Base-by-base conservation (phyloP, 1,140 invertebrate species). In the Rhyacophila brunnea region DNA sequence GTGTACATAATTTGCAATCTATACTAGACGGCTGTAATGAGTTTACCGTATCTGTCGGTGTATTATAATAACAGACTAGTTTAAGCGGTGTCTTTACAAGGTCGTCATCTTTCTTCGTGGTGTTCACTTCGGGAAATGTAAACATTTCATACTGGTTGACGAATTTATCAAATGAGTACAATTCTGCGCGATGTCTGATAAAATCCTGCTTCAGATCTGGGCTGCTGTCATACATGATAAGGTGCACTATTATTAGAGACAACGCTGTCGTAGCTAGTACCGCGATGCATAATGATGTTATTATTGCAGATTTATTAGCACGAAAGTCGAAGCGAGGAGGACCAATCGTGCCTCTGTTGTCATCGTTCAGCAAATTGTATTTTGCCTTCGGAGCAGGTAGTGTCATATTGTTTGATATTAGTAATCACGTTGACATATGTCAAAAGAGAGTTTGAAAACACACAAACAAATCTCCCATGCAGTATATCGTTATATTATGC, bases 1-100 rank as follows among this genome's bases (percentile, higher is more conserved):
- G 91, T 9, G 91, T 90, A 71, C 91, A 93, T 51, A 93, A 73
- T 66, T 83, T 67, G 48, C 87, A 83, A 67, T 88, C 80, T 52
- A 90, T 80, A 66, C 83, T 70, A 23, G 72, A 66, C 6, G 85
- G 81, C 71, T 74, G 63, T 18, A 89, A 71, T 40, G 77, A n/a
- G 51, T 65, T 58, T 40, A 70, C 64, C 51, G 50, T 57, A 4
- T 19, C 10, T 14, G 13, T 44, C 28, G 83, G 81, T 55, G 81
- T 72, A 50, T 80, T 80, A 68, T 88, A 90, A 68, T 91, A 90
- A 70, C 89, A 90, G 1, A 83, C 80, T 19, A 84, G 53, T 59
- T 72, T 76, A 11, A 48, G 23, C 35, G 36, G 46, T 34, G 13
- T 19, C 13, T 13, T 34, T 13, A n/a, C 23, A n/a, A 32, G 38